Evolutionary conservation across 1,140 invertebrate species (phyloP).

Genomic region (Diprion similis): DNA sequence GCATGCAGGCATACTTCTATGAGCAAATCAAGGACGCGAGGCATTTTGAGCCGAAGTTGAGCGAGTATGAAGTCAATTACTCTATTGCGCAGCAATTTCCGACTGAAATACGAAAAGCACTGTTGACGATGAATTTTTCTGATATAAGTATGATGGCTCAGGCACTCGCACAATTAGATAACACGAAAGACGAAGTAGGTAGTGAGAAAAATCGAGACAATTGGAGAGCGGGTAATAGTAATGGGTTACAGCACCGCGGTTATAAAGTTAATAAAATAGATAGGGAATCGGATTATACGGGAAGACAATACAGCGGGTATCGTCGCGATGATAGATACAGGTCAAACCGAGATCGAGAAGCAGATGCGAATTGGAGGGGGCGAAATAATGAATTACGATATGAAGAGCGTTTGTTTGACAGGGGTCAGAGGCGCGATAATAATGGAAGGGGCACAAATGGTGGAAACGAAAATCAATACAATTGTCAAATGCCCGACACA

Average conservation of each 20-base stretch:
- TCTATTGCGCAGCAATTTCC: slow-evolving; percentile 30
- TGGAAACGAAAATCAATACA: no score
- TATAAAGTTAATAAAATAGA: no score
- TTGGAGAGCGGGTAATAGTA: neutral
- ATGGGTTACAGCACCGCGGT: no score
- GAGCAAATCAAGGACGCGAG: slow-evolving; percentile 25
- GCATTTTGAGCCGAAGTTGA: slow-evolving; percentile 27
- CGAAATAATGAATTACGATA: no score
- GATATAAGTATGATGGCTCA: slow-evolving; percentile 21
- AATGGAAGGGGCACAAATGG: no score
- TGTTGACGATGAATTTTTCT: slow-evolving; percentile 20
- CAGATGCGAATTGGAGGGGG: no score
- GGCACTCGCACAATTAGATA: slow-evolving; percentile 27
- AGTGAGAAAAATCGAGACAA: slow-evolving; percentile 10
- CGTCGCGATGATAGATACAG: no score
- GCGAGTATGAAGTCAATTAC: slow-evolving; percentile 31
- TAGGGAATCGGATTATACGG: no score
- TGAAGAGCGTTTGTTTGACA: no score
- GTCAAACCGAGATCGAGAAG: no score
- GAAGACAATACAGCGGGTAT: no score
- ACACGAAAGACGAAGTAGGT: slow-evolving; percentile 15
- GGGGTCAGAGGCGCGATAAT: no score
- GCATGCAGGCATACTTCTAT: slow-evolving; percentile 30
- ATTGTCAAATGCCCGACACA: neutral
- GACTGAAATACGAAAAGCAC: slow-evolving; percentile 13